These are phyloP conservation scores for Xylocampa areola DNA, from an alignment of 2,888 invertebrate species.

Conservation along the genomic window DNA sequence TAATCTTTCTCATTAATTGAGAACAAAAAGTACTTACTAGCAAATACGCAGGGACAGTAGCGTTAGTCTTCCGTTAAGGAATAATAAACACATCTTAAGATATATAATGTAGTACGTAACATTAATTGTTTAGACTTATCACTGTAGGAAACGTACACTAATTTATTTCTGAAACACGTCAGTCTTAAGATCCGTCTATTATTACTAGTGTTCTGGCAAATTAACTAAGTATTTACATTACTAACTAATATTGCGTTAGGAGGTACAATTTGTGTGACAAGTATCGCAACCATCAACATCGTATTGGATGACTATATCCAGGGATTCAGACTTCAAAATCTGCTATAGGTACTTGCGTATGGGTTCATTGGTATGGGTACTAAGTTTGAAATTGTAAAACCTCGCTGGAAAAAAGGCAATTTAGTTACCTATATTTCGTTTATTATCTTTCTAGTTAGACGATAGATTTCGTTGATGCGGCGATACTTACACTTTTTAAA, in stretches of 20 bases:
- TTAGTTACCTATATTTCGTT: neutral
- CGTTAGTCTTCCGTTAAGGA: conserved; percentile 60
- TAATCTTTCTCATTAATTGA: conserved; percentile 35
- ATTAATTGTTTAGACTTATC: conserved; percentile 52
- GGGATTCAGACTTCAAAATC: neutral
- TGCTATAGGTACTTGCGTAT: too few relatives aligned
- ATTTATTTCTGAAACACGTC: conserved; percentile 65
- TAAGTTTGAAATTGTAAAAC: neutral
- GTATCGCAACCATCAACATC: conserved; percentile 34
- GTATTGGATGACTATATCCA: neutral
- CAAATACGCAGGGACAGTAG: conserved; percentile 42
- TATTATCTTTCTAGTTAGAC: neutral
- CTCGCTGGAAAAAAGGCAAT: neutral
- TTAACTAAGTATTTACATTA: conserved; percentile 62
- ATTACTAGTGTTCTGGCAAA: conserved; percentile 68
- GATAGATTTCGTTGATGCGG: conserved; percentile 12
- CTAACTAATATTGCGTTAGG: conserved; percentile 57
- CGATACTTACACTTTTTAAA: conserved; percentile 42
- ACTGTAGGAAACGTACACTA: conserved; percentile 66
- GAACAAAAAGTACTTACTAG: conserved; percentile 34
- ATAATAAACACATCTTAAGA: conserved; percentile 86
- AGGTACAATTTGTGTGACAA: conserved; percentile 42
- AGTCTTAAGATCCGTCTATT: conserved; percentile 87
- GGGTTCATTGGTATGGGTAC: neutral
- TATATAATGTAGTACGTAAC: conserved; percentile 52